Conservation (phyloP, 2,797 vertebrate genomes). For the Sylvilagus floridanus region DNA sequence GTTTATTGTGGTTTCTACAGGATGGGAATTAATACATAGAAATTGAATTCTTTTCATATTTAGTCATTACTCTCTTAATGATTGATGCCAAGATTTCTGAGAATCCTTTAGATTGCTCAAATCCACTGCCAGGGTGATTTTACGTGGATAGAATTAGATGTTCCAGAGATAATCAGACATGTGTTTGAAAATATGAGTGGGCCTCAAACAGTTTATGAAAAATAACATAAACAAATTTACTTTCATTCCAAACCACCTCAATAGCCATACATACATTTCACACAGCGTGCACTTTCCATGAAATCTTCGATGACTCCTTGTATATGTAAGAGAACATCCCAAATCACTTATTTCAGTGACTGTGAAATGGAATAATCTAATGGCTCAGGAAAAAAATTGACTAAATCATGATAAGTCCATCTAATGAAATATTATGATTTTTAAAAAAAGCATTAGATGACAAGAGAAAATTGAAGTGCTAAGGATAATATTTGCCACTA, state of each 20-base stretch:
- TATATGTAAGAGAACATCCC: background rate
- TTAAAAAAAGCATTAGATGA: conserved; percentile 33
- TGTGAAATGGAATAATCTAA: background rate
- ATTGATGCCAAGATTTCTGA: background rate
- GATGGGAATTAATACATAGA: conserved; percentile 41
- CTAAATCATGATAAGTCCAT: background rate
- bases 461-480: background rate
- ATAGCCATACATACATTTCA: no score
- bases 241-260: no score
- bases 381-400: background rate
- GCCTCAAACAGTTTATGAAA: no score
- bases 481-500: background rate
- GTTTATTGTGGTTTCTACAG: conserved; percentile 53
- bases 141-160: background rate
- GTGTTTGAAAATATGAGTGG: background rate
- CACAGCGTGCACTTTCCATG: no score
- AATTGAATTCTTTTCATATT: background rate
- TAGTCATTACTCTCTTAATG: background rate
- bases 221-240: no score
- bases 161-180: conserved; percentile 8
- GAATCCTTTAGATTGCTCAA: background rate
- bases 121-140: background rate
- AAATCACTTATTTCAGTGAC: background rate
- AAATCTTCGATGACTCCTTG: no score
- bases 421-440: background rate